Conservation (phyloP, 2,113 vertebrate species). For the Benitochromis conjunctus region DNA sequence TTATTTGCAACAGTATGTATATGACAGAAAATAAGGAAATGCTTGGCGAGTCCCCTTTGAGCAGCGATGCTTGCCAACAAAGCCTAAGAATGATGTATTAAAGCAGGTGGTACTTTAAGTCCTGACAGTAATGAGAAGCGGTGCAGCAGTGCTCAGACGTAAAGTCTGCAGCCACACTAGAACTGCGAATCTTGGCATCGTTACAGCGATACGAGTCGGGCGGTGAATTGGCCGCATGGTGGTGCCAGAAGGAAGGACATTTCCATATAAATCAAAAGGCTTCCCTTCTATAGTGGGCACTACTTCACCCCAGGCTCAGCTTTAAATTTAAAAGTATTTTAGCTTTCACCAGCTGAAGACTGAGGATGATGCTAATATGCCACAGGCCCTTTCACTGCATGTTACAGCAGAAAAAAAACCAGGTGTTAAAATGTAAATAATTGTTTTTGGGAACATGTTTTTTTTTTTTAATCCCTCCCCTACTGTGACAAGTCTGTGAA, state of each 20-base stretch:
- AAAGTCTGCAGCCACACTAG: not conserved
- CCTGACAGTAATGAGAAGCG: not conserved
- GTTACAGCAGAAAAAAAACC: not conserved
- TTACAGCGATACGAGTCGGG: not conserved
- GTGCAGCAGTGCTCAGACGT: not conserved
- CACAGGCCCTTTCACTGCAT: not conserved
- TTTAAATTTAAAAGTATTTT: not conserved
- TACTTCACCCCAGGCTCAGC: not conserved
- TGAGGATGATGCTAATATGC: not conserved
- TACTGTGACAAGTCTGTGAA: not conserved
- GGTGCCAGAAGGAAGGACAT: not conserved
- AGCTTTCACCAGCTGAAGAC: not conserved
- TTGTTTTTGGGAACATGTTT: not conserved
- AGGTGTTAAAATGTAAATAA: not conserved
- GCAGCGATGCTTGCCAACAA: not conserved
- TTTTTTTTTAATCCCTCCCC: not conserved
- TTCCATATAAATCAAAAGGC: not conserved
- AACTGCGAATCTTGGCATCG: not conserved
- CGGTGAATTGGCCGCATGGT: not conserved
- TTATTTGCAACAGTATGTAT: not conserved
- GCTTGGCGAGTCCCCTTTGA: not conserved
- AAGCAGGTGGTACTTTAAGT: not conserved
- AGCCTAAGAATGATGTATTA: not conserved
- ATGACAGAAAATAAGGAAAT: not conserved
- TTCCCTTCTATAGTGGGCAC: not conserved